These are phyloP conservation scores for Porites lutea DNA, from an alignment of 64 coral and sea anemone genomes.

Conservation along the genomic window DNA sequence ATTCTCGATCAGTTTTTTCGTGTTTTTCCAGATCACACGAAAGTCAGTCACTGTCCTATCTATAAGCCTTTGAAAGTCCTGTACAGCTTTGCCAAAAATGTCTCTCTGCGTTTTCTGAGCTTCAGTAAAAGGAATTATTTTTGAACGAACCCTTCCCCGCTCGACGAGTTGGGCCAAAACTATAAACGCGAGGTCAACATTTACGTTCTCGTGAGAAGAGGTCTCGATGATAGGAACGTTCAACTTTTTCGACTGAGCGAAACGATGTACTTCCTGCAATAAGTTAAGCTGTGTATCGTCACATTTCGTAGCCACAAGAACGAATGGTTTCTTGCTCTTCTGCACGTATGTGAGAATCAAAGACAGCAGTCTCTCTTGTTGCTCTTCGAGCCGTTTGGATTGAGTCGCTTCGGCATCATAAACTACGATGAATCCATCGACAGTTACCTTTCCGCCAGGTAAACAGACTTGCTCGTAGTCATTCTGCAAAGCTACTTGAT, in stretches of 20 bases:
- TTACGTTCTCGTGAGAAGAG: slow-evolving; percentile 89
- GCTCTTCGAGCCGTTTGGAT: slow-evolving; percentile 84
- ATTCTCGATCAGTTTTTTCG: slow-evolving; percentile 81
- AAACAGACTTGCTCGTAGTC: slow-evolving; percentile 89
- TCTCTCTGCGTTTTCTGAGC: slow-evolving; percentile 88
- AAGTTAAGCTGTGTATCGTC: slow-evolving; percentile 91
- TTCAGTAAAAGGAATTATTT: slow-evolving; percentile 85
- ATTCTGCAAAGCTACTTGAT: slow-evolving; percentile 95
- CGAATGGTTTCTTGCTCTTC: slow-evolving; percentile 94
- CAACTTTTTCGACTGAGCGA: slow-evolving; percentile 91
- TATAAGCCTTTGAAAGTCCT: slow-evolving; percentile 90
- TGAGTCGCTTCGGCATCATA: slow-evolving; percentile 90
- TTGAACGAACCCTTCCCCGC: slow-evolving; percentile 90
- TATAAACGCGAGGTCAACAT: slow-evolving; percentile 91
- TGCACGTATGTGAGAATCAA: slow-evolving; percentile 76
- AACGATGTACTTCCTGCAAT: slow-evolving; percentile 91
- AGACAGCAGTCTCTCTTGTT: slow-evolving; percentile 83
- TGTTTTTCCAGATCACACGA: slow-evolving; percentile 93
- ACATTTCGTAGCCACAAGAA: slow-evolving; percentile 95
- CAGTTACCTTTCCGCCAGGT: slow-evolving; percentile 83
- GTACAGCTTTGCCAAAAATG: slow-evolving; percentile 79
- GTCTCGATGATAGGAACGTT: slow-evolving; percentile 91
- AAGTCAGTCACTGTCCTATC: slow-evolving; percentile 91
- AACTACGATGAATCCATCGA: slow-evolving; percentile 96
- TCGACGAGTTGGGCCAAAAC: slow-evolving; percentile 89